Conservation (phyloP, 2,797 vertebrate genomes). For the Notoglanidium macrostoma region DNA sequence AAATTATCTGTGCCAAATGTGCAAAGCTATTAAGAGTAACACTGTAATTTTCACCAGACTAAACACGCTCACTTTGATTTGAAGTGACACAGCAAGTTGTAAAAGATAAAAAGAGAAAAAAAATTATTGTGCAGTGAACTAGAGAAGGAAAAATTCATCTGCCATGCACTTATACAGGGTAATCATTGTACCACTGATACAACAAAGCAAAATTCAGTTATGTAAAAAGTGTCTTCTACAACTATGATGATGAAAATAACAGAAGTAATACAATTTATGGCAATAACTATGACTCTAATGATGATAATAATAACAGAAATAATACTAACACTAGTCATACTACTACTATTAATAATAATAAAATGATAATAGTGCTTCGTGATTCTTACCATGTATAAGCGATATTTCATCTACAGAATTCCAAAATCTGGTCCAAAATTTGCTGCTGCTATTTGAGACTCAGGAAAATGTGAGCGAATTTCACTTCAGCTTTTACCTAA, state of each 20-base stretch:
- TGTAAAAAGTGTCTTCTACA: background rate
- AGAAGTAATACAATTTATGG: background rate
- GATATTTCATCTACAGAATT: background rate
- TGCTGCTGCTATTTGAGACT: background rate
- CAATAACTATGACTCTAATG: background rate
- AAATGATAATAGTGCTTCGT: background rate
- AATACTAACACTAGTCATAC: background rate
- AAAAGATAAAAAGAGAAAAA: background rate
- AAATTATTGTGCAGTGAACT: background rate
- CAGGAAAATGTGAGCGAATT: background rate
- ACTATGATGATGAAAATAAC: background rate
- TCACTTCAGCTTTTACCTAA: background rate
- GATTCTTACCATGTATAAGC: background rate
- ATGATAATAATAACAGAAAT: background rate
- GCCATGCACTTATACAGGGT: background rate
- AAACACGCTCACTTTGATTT: background rate
- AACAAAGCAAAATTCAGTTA: background rate
- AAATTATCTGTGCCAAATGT: conserved; percentile 61
- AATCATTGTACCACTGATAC: background rate
- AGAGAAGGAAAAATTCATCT: background rate
- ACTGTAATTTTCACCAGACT: conserved; percentile 64
- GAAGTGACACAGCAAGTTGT: background rate
- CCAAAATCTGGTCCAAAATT: background rate
- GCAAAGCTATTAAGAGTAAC: conserved; percentile 66
- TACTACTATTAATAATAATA: background rate